These are phyloP conservation scores for Spodoptera picta DNA, from an alignment of 2,888 invertebrate genomes.

Conservation along the genomic window DNA sequence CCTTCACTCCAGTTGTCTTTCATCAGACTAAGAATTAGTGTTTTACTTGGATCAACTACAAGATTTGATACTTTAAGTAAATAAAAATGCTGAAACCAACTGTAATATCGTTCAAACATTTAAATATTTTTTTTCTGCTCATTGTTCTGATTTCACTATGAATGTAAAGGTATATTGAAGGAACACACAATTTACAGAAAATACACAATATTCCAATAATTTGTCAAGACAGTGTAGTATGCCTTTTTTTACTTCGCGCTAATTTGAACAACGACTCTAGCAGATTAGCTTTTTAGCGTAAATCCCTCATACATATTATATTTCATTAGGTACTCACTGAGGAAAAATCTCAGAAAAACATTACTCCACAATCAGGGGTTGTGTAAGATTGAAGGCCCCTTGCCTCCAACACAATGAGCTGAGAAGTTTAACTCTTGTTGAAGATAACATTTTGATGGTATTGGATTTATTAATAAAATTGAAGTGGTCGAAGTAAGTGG, in stretches of 20 bases:
- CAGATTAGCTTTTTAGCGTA: constrained; percentile 44
- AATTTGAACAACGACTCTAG: constrained; percentile 42
- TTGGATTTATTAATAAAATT: not conserved
- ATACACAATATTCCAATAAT: constrained; percentile 30
- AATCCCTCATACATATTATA: constrained; percentile 55
- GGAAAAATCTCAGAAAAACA: constrained; percentile 41
- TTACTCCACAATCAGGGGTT: constrained; percentile 29
- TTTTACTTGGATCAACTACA: no score
- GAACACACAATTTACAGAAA: not conserved
- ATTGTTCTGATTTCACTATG: no score
- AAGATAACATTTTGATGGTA: not conserved
- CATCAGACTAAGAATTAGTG: not conserved
- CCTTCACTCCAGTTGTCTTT: constrained; percentile 39
- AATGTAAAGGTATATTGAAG: no score
- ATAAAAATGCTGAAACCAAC: no score
- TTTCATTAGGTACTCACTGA: constrained; percentile 48
- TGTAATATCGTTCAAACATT: no score
- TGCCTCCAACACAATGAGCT: constrained; percentile 2
- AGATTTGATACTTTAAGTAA: no score
- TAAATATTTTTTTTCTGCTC: no score
- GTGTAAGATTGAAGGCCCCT: constrained; percentile 5
- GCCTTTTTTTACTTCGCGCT: constrained; percentile 22
- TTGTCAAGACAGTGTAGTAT: constrained; percentile 16
- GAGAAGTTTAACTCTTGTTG: constrained; percentile 3
- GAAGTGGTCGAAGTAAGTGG: no score